Evolutionary conservation across 1,140 invertebrate species (phyloP).

Genomic region (Calycopis cecrops): DNA sequence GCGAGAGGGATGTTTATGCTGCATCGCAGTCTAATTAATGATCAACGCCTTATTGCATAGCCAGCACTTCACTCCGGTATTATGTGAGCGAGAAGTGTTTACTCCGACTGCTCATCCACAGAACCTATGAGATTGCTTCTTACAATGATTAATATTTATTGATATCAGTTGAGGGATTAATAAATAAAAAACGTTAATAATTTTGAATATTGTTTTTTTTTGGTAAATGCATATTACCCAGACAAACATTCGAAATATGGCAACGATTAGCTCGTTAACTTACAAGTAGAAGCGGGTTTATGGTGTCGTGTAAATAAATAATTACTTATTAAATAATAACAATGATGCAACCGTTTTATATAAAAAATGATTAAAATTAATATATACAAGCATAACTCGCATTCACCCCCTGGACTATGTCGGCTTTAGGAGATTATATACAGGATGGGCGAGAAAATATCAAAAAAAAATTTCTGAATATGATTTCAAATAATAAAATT

Average conservation of each 20-base stretch:
- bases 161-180: constrained; percentile 8
- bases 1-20: no score
- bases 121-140: no score
- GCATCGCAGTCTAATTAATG: no score
- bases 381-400: constrained; percentile 14
- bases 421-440: background rate
- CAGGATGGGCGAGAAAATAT: background rate
- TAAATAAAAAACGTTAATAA: constrained; percentile 26
- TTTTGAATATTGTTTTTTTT: constrained; percentile 54
- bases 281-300: constrained; percentile 57
- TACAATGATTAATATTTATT: no score
- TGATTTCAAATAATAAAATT: no score
- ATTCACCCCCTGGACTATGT: background rate
- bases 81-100: no score
- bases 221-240: constrained; percentile 68
- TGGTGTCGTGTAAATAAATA: constrained; percentile 58
- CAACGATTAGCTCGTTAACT: constrained; percentile 44
- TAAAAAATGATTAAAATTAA: constrained; percentile 33
- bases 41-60: no score
- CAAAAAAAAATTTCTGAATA: no score
- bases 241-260: constrained; percentile 54
- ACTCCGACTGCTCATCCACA: no score
- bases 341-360: constrained; percentile 33
- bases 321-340: constrained; percentile 53
- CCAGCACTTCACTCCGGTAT: no score